Evolutionary conservation across 2,888 invertebrate species (phyloP).

Genomic region (Caenorhabditis sp.): DNA sequence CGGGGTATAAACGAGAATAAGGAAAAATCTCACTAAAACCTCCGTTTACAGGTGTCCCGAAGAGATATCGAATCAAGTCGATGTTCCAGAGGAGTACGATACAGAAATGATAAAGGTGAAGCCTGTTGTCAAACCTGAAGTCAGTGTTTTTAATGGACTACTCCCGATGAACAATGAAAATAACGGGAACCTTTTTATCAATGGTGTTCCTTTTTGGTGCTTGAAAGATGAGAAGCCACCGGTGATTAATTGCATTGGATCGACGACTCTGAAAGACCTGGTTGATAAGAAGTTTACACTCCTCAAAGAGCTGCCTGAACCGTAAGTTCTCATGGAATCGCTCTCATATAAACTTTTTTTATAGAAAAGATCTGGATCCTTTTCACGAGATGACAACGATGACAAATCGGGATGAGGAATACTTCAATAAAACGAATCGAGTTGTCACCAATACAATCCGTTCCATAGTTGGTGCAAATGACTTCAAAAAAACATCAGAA

Average conservation of each 20-base stretch:
- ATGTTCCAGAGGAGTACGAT: neutral
- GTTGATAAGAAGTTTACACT: neutral
- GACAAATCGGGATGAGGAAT: neutral
- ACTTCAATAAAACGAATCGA: neutral
- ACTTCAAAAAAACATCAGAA: too few relatives aligned
- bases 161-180: neutral
- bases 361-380: neutral
- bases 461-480: neutral
- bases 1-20: too few relatives aligned
- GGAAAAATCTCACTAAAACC: too few relatives aligned
- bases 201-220: neutral
- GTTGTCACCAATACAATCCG: neutral
- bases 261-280: neutral
- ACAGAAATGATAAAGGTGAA: neutral
- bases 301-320: neutral
- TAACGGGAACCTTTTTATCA: neutral
- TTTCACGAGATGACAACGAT: neutral
- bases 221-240: constrained; percentile 1
- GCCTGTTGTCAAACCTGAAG: neutral
- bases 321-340: neutral
- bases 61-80: neutral
- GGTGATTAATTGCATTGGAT: neutral
- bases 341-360: neutral
- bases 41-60: neutral
- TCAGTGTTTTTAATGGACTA: too few relatives aligned